These are phyloP conservation scores for Pseudoatta argentina DNA, from an alignment of 1,140 invertebrate genomes.

Conservation along the genomic window DNA sequence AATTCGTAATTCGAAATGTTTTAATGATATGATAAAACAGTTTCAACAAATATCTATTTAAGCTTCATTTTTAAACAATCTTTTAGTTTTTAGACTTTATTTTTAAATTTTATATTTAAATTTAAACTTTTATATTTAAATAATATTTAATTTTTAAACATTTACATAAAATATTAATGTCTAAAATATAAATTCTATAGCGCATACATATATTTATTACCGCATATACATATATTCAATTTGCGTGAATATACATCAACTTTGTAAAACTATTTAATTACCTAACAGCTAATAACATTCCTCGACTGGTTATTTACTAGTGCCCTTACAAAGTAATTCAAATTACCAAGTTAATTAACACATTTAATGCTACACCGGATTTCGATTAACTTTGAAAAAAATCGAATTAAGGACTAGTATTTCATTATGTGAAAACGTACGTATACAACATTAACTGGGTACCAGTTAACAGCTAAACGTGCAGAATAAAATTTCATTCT, in stretches of 20 bases:
- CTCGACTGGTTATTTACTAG: neutral
- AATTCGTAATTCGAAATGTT: neutral
- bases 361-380: conserved; percentile 8
- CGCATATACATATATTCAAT: neutral
- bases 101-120: neutral
- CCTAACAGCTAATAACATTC: conserved; percentile 10
- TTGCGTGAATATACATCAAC: neutral
- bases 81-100: neutral
- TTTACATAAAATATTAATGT: neutral
- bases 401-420: neutral
- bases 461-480: conserved; percentile 1
- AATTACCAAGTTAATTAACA: conserved; percentile 6
- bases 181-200: neutral
- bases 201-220: neutral
- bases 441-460: neutral
- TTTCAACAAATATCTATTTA: neutral
- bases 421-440: neutral
- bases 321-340: conserved; percentile 12
- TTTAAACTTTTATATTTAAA: neutral
- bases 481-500: conserved; percentile 5
- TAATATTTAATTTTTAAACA: neutral
- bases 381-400: conserved; percentile 25
- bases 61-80: neutral
- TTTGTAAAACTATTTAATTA: conserved; percentile 19
- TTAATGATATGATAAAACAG: neutral